Conservation (phyloP, 2,797 vertebrate species). For the Rhinophrynus dorsalis region DNA sequence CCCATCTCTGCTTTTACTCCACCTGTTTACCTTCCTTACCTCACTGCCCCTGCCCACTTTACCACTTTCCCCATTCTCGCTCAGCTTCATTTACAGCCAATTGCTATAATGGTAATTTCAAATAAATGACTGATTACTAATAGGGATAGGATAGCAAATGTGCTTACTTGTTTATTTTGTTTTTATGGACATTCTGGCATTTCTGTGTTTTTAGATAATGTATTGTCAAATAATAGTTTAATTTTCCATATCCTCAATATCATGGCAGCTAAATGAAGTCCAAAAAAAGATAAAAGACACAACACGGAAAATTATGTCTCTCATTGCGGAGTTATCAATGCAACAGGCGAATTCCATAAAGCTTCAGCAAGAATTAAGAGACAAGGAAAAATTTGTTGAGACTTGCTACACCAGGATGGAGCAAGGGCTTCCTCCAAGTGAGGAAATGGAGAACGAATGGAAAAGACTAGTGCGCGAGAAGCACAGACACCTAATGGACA, state of each 20-base stretch:
- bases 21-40: too few species aligned
- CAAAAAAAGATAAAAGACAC: conserved; percentile 70
- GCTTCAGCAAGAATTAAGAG: conserved; percentile 80
- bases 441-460: conserved; percentile 77
- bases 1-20: too few species aligned
- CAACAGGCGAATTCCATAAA: conserved; percentile 74
- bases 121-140: too few species aligned
- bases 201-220: not conserved
- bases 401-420: conserved; percentile 71
- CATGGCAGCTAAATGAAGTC: conserved; percentile 72
- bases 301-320: conserved; percentile 78
- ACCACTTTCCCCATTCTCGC: too few species aligned
- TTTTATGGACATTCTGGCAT: too few species aligned
- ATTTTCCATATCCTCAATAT: not conserved
- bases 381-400: conserved; percentile 77
- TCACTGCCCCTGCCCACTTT: too few species aligned
- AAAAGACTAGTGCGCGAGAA: conserved; percentile 70
- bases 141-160: too few species aligned
- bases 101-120: too few species aligned
- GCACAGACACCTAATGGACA: conserved; percentile 65
- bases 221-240: too few species aligned
- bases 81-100: too few species aligned
- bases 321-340: conserved; percentile 84
- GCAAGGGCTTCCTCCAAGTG: conserved; percentile 76
- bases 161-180: not conserved